Evolutionary conservation across 2,888 invertebrate species (phyloP).

Genomic region (Pegoplata infirma): DNA sequence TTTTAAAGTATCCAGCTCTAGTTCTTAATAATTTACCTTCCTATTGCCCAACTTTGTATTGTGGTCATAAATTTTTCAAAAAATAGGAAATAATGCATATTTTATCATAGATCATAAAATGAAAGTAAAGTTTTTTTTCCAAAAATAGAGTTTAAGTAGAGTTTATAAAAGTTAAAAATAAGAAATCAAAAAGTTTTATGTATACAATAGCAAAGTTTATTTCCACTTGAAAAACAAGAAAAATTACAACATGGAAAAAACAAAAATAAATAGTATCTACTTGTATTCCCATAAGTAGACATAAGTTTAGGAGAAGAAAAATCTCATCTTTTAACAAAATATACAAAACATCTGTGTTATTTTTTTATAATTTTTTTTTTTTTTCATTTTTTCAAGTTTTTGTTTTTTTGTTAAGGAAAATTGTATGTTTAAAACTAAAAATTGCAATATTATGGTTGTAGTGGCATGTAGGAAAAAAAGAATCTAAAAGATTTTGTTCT

Average conservation of each 20-base stretch:
- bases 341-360: constrained; percentile 6
- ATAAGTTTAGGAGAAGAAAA: constrained; percentile 16
- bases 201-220: background rate
- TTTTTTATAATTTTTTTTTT: background rate
- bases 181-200: background rate
- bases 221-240: constrained; percentile 1
- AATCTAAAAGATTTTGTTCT: constrained; percentile 19
- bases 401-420: background rate
- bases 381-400: background rate
- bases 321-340: constrained; percentile 24
- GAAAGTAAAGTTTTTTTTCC: background rate
- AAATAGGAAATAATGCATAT: too few relatives aligned
- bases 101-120: background rate
- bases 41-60: too few relatives aligned
- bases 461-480: constrained; percentile 15
- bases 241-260: background rate
- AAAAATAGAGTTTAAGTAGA: background rate
- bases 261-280: background rate
- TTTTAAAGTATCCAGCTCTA: too few relatives aligned
- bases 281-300: background rate
- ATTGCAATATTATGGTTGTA: constrained; percentile 44
- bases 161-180: constrained; percentile 11
- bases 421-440: constrained; percentile 42
- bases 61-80: too few relatives aligned
- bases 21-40: too few relatives aligned